Evolutionary conservation across 1,140 invertebrate species (phyloP).

Genomic region (Drosophila kurseongensis): DNA sequence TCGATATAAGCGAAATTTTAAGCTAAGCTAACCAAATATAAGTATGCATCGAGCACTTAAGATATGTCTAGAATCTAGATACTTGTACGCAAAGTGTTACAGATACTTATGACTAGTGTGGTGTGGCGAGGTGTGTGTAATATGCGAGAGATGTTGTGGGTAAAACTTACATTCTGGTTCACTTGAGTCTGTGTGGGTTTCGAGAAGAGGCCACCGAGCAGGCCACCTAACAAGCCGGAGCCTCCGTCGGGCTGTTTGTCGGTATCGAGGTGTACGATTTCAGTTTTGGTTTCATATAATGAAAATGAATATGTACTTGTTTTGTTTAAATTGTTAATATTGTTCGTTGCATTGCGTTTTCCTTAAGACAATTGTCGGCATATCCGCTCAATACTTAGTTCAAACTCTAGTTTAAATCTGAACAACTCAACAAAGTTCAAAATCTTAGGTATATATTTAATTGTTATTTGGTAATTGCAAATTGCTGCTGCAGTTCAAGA

Average conservation of each 20-base stretch:
- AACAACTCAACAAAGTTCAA: slow-evolving; percentile 68
- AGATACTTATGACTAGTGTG: slow-evolving; percentile 52
- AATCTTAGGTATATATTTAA: slow-evolving; percentile 28
- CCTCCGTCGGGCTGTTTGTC: slow-evolving; percentile 80
- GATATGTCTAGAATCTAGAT: slow-evolving; percentile 33
- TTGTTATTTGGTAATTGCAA: slow-evolving; percentile 27
- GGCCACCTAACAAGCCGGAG: slow-evolving; percentile 84
- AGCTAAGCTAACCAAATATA: slow-evolving; percentile 34
- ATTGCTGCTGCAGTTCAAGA: slow-evolving; percentile 54
- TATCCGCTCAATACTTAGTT: slow-evolving; percentile 52
- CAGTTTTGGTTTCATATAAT: slow-evolving; percentile 70
- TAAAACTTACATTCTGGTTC: slow-evolving; percentile 84
- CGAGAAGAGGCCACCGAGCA: slow-evolving; percentile 84
- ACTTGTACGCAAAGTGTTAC: slow-evolving; percentile 54
- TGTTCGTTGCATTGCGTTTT: slow-evolving; percentile 76
- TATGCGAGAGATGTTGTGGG: slow-evolving; percentile 79
- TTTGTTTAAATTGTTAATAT: slow-evolving; percentile 66
- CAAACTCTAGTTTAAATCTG: slow-evolving; percentile 59
- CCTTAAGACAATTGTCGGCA: slow-evolving; percentile 56
- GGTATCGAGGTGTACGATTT: slow-evolving; percentile 15
- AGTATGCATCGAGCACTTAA: slow-evolving; percentile 56
- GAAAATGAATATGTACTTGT: slow-evolving; percentile 83
- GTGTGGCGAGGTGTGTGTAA: slow-evolving; percentile 28
- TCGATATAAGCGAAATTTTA: slow-evolving; percentile 1
- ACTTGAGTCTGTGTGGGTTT: slow-evolving; percentile 84